Evolutionary conservation across 2,888 invertebrate species (phyloP).

Genomic region (Ctenicera cuprea): DNA sequence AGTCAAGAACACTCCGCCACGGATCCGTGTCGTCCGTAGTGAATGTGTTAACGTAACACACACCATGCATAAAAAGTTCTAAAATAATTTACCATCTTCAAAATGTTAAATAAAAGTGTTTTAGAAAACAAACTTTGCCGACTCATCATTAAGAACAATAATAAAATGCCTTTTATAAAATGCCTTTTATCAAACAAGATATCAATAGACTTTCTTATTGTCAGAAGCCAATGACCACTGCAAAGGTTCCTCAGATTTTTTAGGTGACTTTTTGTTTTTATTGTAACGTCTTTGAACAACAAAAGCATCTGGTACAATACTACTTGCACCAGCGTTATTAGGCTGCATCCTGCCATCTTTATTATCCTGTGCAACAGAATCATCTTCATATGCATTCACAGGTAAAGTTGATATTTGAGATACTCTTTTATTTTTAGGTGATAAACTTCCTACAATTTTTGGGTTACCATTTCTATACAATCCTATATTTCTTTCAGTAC

Average conservation of each 20-base stretch:
- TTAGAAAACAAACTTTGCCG: too few relatives aligned
- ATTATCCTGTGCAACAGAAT: background rate
- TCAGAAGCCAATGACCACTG: conserved; percentile 16
- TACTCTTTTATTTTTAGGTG: conserved; percentile 18
- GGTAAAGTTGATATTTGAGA: background rate
- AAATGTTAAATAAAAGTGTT: too few relatives aligned
- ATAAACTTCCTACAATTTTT: conserved; percentile 12
- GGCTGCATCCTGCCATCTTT: background rate
- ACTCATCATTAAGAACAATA: too few relatives aligned
- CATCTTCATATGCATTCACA: background rate
- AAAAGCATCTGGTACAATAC: background rate
- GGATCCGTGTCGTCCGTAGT: too few relatives aligned
- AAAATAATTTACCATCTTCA: too few relatives aligned
- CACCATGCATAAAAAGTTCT: too few relatives aligned
- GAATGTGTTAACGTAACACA: too few relatives aligned
- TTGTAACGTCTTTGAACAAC: conserved; percentile 25
- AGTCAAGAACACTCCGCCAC: too few relatives aligned
- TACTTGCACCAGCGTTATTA: background rate
- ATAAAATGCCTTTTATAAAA: too few relatives aligned
- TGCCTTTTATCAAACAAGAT: background rate
- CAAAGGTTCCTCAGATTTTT: conserved; percentile 30
- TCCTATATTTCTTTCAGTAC: conserved; percentile 27
- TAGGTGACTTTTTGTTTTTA: conserved; percentile 24
- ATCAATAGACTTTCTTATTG: conserved; percentile 11
- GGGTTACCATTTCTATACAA: conserved; percentile 41